Evolutionary conservation across 2,888 invertebrate species (phyloP), one percentile per base, ranked within the genome.

Genomic region (Choreutis nemorana): DNA sequence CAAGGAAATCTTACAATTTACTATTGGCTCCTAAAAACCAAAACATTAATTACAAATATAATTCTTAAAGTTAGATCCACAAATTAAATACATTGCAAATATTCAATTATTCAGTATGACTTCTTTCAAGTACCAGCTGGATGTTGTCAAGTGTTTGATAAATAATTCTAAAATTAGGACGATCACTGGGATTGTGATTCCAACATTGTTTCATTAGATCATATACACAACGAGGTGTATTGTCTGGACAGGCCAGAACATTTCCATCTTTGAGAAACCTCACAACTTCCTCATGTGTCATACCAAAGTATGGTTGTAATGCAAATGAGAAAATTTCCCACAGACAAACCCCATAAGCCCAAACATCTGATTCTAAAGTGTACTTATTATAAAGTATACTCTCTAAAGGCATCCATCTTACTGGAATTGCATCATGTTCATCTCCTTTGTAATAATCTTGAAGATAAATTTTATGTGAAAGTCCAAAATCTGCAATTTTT

Each of bases 281-380:
- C 8, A 96, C 93, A 16, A 97, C 97, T 78, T 97, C 96, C 63
- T 96, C 96, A 57, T 97, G 97, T 7, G 95, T 95, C 90, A 96
- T 91, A 3, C 96, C 97, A 63, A 94, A 96, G 58, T 97, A 97
- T 5, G 97, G 97, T 66, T 97, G 97, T 36, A 96, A 80, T 13
- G 96, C 96, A 71, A 94, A 97, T 26, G 95, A 92, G 66, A 96
- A 97, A 55, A 97, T 93, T 75, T 97, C 97, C 97, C 97, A 97
- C 23, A 97, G 79, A 53, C 94, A 92, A 10, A 97, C 94, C 29
- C 96, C 97, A 73, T 91, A 97, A 8, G 97, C 96, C 97, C 97
- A 97, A 1, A 97, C 94, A 72, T 97, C 97, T 7, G 96, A 94
- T 63, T 97, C 95, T 36, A 93, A 83, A 8, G 97, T 96, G 67